Conservation (phyloP, 1,140 invertebrate genomes). For the Galleria mellonella region DNA sequence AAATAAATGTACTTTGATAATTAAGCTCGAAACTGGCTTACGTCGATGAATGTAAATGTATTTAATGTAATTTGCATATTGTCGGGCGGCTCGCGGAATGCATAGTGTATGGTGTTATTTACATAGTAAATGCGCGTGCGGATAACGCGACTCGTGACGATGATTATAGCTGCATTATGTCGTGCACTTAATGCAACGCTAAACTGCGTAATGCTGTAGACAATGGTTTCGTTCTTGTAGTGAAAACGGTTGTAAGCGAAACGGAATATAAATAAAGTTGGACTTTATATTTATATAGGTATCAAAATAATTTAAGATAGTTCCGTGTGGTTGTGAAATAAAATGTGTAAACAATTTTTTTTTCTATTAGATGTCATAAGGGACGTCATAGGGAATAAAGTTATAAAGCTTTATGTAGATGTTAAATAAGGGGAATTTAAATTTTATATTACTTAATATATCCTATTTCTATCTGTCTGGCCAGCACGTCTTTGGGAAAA, state of each 20-base stretch:
- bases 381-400: too few species aligned
- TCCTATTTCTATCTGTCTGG: too few species aligned
- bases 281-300: too few species aligned
- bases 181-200: slow-evolving; percentile 47
- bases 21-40: slow-evolving; percentile 8
- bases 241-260: slow-evolving; percentile 25
- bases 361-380: too few species aligned
- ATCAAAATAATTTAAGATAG: too few species aligned
- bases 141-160: slow-evolving; percentile 43
- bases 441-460: too few species aligned
- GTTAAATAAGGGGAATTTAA: too few species aligned
- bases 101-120: slow-evolving; percentile 41
- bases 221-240: slow-evolving; percentile 32
- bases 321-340: too few species aligned
- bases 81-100: slow-evolving; percentile 24
- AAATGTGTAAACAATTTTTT: too few species aligned
- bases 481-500: too few species aligned
- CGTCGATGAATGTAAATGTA: slow-evolving; percentile 20
- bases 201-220: slow-evolving; percentile 41
- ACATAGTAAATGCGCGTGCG: slow-evolving; percentile 46
- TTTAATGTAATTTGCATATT: slow-evolving; percentile 30
- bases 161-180: slow-evolving; percentile 49
- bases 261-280: background rate
- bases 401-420: too few species aligned
- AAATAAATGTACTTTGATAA: slow-evolving; percentile 17